These are phyloP conservation scores for Cydia splendana DNA, from an alignment of 1,140 invertebrate genomes.

Conservation along the genomic window DNA sequence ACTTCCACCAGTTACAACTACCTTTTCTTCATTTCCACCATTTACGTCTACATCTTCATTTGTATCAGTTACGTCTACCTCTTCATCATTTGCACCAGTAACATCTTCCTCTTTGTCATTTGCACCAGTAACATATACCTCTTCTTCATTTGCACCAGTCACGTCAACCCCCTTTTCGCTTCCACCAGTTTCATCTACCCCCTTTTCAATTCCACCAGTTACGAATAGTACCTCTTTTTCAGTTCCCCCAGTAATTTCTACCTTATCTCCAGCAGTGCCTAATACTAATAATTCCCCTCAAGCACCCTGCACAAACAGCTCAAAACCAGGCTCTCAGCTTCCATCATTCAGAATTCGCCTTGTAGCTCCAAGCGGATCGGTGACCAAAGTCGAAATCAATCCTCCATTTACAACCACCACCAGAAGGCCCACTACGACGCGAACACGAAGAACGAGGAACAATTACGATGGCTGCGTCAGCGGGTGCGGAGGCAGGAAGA, in stretches of 20 bases:
- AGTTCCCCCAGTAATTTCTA: not conserved
- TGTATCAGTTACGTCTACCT: not conserved
- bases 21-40: not conserved
- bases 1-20: not conserved
- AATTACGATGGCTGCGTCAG: conserved; percentile 60
- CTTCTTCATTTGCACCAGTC: not conserved
- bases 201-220: not conserved
- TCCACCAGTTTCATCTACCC: not conserved
- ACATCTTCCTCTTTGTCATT: not conserved
- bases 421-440: conserved; percentile 48
- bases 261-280: not conserved
- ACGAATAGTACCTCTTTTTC: not conserved
- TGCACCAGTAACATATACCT: not conserved
- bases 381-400: conserved; percentile 59
- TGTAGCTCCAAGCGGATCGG: conserved; percentile 52
- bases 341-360: conserved; percentile 56
- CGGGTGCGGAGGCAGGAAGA: conserved; percentile 57
- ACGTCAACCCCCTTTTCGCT: not conserved
- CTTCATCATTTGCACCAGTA: not conserved
- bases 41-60: not conserved
- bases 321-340: conserved; percentile 13
- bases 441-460: conserved; percentile 54
- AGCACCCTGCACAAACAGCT: not conserved
- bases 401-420: conserved; percentile 48
- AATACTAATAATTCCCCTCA: not conserved